These are phyloP conservation scores for Micromesistius poutassou DNA, from an alignment of 2,797 vertebrate genomes.

Conservation along the genomic window DNA sequence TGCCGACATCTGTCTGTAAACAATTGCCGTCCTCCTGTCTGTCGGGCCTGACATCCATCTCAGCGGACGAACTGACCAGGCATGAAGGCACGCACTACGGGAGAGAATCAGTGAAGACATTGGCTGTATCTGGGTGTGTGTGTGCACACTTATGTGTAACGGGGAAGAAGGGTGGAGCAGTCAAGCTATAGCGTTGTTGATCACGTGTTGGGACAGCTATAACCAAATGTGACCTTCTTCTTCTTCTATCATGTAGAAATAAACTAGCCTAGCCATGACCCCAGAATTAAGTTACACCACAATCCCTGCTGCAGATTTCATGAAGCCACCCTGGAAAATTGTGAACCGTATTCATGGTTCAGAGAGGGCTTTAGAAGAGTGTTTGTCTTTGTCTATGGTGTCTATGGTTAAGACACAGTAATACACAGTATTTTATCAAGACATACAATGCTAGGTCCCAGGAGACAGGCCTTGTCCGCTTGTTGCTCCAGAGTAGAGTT, in stretches of 20 bases:
- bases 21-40: conserved; percentile 24
- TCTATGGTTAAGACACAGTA: not conserved
- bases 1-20: conserved; percentile 11
- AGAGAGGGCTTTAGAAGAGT: not conserved
- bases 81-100: conserved; percentile 17
- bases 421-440: not conserved
- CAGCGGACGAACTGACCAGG: conserved; percentile 35
- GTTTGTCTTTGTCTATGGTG: not conserved
- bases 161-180: not conserved
- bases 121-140: not conserved
- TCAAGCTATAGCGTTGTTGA: not conserved
- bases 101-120: not conserved
- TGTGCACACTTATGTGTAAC: not conserved
- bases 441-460: not conserved
- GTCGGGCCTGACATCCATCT: conserved; percentile 32
- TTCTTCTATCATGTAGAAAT: not conserved
- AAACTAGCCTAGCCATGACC: not conserved
- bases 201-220: not conserved
- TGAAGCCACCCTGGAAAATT: not conserved
- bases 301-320: not conserved
- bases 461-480: not conserved
- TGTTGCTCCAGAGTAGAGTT: not conserved
- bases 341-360: not conserved
- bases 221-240: conserved; percentile 2
- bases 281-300: not conserved